phyloP scores from a whole-genome alignment of 2,113 vertebrate species.

The Mastomys coucha region DNA sequence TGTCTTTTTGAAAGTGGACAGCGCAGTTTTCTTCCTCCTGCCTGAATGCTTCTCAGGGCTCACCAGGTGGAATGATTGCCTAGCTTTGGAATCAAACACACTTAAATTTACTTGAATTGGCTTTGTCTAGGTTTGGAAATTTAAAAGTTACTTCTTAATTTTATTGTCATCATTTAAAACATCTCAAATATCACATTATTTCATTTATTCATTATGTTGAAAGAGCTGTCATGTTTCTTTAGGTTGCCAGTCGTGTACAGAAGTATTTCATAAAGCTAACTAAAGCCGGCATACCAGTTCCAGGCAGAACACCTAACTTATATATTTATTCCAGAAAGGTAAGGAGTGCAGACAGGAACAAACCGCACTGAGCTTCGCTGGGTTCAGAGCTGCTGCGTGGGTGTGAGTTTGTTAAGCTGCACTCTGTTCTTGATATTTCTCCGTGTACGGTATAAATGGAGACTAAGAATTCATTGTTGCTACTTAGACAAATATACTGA shows the following conservation, averaged over 20 bases:
- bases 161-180: constrained; percentile 46
- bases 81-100: constrained; percentile 35
- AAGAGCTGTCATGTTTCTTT: constrained; percentile 65
- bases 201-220: constrained; percentile 44
- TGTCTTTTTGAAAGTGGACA: neutral
- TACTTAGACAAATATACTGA: constrained; percentile 1
- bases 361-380: neutral
- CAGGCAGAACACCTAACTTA: constrained; percentile 97
- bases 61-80: neutral
- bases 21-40: neutral
- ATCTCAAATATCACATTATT: neutral
- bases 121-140: constrained; percentile 28
- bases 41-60: neutral
- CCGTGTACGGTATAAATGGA: constrained; percentile 4
- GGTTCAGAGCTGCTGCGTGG: neutral
- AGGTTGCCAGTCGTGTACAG: constrained; percentile 99
- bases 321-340: constrained; percentile 99
- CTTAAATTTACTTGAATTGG: constrained; percentile 26
- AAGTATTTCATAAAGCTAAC: constrained; percentile 99
- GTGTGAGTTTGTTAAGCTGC: neutral
- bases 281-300: constrained; percentile 99
- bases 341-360: constrained; percentile 43
- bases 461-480: neutral
- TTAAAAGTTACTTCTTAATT: constrained; percentile 47
- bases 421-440: constrained; percentile 4